A percentile compares a stretch with the other conserved stretches of the same genome.
These are phyloP conservation scores for Muscicapa comitata DNA, from an alignment of 2,797 vertebrate species.

Conservation along the genomic window DNA sequence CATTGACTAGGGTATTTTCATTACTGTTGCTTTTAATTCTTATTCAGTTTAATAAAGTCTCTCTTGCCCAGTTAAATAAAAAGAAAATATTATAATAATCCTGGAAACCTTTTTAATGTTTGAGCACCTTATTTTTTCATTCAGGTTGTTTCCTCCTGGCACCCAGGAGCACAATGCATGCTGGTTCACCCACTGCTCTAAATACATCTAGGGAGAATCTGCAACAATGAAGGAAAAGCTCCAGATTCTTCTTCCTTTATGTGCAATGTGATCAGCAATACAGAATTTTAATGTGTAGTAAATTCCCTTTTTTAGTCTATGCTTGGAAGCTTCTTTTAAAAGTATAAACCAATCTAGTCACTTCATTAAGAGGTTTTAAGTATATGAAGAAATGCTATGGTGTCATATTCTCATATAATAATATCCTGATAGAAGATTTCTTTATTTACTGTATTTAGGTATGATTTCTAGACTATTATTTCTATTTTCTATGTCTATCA, in stretches of 20 bases:
- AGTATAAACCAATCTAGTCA: neutral
- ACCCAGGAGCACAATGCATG: rapidly evolving
- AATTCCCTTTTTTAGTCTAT: neutral
- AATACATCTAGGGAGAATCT: neutral
- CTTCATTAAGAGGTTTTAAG: neutral
- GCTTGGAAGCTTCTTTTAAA: neutral
- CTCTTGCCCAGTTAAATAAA: neutral
- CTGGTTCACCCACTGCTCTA: neutral
- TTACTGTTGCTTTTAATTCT: neutral
- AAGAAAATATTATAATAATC: neutral
- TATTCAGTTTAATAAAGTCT: neutral
- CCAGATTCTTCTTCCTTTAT: neutral
- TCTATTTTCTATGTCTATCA: neutral
- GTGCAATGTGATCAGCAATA: neutral
- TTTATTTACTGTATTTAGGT: neutral
- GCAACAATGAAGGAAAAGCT: neutral
- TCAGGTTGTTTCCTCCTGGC: neutral
- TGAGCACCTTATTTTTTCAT: neutral
- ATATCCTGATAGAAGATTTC: neutral
- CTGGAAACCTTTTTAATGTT: neutral
- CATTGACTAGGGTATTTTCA: neutral
- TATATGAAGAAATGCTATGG: neutral
- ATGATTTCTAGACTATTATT: neutral
- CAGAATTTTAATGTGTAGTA: neutral
- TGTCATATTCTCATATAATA: neutral